Evolutionary conservation across 2,888 invertebrate species (phyloP), one percentile per base, ranked within the genome.

Genomic region (Drosophila anomalata): DNA sequence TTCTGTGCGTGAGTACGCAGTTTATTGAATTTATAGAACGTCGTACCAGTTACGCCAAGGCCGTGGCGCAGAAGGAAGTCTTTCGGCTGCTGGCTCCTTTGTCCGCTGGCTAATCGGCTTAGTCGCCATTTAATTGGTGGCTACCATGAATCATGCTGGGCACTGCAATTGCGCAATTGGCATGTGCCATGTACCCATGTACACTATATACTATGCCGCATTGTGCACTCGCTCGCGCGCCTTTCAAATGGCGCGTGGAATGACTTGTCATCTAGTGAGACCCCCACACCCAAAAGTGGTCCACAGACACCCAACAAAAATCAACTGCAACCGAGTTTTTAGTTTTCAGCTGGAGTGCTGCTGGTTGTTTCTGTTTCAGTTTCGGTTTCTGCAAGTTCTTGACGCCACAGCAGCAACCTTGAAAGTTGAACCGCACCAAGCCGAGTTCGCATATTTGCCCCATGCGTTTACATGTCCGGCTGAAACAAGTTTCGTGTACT

Each of bases 61-160:
- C 56, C 81, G 41, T 65, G 52, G 84, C 78, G 77, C 80, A 81
- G 70, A 81, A 81, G 80, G 84, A 81, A 84, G 80, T 84, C 51
- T 71, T 67, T 68, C 54, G 6, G 12, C 36, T 17, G 17, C 14
- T 12, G 26, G 17, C 52, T 66, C 57, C 67, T 75, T 72, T 77
- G 77, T 77, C 55, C 70, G 56, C 48, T 22, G 48, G 52, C 33
- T 79, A 80, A 80, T 80, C 76, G 60, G 83, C 80, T 83, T 80
- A 78, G 55, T 71, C 59, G 57, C 53, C 41, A 42, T 56, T 78
- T 85, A 85, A 82, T 82, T 82, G 82, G 74, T 65, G 51, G 20
- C 36, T 36, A 14, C 67, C 69, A 76, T 82, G 82, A 82, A 75
- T 82, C 82, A 82, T 79, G 46, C 56, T 47, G 51, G 54, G 51